Evolutionary conservation across 2,113 vertebrate genomes (phyloP).

Genomic region (Hippocampus zosterae): DNA sequence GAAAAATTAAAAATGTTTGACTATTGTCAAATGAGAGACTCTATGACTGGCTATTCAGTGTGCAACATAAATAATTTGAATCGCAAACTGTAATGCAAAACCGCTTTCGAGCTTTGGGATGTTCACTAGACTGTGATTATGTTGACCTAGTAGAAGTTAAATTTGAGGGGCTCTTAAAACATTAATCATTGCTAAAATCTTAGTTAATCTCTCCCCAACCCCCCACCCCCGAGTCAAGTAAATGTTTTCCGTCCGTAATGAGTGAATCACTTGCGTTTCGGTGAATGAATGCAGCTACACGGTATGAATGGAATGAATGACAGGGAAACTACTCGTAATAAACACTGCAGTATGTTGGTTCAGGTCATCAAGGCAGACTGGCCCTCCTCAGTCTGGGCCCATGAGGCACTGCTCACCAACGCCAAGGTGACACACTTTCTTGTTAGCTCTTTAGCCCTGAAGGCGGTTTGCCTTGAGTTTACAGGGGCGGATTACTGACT

Average conservation of each 20-base stretch:
- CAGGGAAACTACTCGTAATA: constrained; percentile 66
- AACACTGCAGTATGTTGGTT: constrained; percentile 60
- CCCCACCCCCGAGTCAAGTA: not conserved
- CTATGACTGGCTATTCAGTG: too few relatives aligned
- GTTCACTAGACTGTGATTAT: too few relatives aligned
- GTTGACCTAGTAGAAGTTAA: not conserved
- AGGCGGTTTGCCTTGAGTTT: constrained; percentile 41
- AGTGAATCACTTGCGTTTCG: constrained; percentile 30
- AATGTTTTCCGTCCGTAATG: not conserved
- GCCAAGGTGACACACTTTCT: constrained; percentile 28
- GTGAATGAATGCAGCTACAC: constrained; percentile 42
- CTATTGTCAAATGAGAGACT: too few relatives aligned
- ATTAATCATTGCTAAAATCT: not conserved
- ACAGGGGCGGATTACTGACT: constrained; percentile 27
- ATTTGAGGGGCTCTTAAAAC: not conserved
- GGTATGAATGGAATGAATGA: constrained; percentile 58
- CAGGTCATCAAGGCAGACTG: constrained; percentile 56
- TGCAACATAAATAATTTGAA: too few relatives aligned
- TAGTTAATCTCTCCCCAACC: too few relatives aligned
- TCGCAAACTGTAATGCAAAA: too few relatives aligned
- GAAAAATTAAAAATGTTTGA: too few relatives aligned
- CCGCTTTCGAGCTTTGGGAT: too few relatives aligned
- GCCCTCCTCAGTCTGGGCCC: constrained; percentile 40
- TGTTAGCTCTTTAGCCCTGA: constrained; percentile 19
- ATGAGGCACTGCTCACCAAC: constrained; percentile 8